A percentile compares a stretch with the other conserved stretches of the same genome.
These are phyloP conservation scores for Haliclona indistincta DNA, from an alignment of 37 sponge, comb jelly and placozoan genomes.

Conservation along the genomic window DNA sequence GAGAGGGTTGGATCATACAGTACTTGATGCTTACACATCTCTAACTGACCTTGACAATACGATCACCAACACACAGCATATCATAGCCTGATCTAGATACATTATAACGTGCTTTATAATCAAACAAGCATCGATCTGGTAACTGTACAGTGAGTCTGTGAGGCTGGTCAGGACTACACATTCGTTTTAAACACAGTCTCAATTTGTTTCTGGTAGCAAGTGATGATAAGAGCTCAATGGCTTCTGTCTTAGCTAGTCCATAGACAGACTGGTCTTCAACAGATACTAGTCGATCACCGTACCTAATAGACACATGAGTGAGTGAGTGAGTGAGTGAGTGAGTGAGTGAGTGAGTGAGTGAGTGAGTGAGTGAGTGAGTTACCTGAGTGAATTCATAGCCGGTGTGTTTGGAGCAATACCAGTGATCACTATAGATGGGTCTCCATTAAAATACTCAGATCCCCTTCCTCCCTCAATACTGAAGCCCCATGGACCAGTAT, in stretches of 20 bases:
- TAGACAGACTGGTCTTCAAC: not conserved
- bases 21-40: not conserved
- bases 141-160: too few species aligned
- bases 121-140: too few species aligned
- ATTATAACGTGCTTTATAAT: too few species aligned
- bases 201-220: not conserved
- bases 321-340: not conserved
- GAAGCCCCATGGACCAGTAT: slow-evolving; percentile 57
- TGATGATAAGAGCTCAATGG: not conserved
- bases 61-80: too few species aligned
- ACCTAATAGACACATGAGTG: not conserved
- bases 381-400: slow-evolving; percentile 32
- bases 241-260: not conserved
- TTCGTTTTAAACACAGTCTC: not conserved
- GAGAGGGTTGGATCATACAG: not conserved
- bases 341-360: not conserved
- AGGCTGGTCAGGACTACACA: not conserved
- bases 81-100: too few species aligned
- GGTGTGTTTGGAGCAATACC: slow-evolving; percentile 39
- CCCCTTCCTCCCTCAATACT: slow-evolving; percentile 47
- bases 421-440: slow-evolving; percentile 52
- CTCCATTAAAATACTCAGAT: slow-evolving; percentile 28
- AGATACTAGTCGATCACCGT: not conserved
- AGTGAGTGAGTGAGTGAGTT: not conserved
- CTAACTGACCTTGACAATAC: too few species aligned